These are phyloP conservation scores for Hydrophis major DNA, from an alignment of 2,797 vertebrate species.

Conservation along the genomic window DNA sequence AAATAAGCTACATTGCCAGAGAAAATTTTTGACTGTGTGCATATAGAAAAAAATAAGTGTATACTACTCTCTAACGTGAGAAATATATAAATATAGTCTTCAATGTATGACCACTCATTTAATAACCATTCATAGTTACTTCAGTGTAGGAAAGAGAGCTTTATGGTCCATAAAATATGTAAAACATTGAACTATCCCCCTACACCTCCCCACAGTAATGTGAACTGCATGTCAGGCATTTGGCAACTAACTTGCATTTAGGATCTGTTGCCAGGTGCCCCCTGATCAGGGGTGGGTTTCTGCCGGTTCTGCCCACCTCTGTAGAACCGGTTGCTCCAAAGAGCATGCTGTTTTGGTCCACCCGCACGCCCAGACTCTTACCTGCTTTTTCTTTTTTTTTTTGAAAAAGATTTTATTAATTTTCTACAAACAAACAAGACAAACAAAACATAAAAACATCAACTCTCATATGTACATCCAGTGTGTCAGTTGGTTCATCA, in stretches of 20 bases:
- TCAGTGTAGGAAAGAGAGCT: not conserved
- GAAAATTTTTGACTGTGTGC: not conserved
- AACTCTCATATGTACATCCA: too few species aligned
- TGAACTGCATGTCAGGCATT: not conserved
- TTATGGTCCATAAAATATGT: not conserved
- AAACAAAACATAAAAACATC: too few species aligned
- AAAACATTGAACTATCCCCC: not conserved
- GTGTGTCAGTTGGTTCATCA: too few species aligned
- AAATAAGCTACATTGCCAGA: not conserved
- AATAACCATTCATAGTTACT: not conserved
- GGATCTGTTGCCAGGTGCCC: not conserved
- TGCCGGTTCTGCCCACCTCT: too few species aligned
- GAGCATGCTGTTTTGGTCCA: too few species aligned
- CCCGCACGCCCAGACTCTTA: too few species aligned
- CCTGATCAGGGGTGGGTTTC: not conserved
- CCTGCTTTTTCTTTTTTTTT: too few species aligned
- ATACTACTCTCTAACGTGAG: not conserved
- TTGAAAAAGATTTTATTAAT: too few species aligned
- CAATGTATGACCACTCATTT: not conserved
- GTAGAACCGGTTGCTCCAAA: too few species aligned
- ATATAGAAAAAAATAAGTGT: not conserved
- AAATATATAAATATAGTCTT: not conserved
- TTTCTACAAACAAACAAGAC: too few species aligned
- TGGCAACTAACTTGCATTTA: not conserved
- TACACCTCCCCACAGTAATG: not conserved